These are phyloP conservation scores for Drosophila atroscutellata DNA, from an alignment of 2,888 invertebrate species.

Conservation along the genomic window DNA sequence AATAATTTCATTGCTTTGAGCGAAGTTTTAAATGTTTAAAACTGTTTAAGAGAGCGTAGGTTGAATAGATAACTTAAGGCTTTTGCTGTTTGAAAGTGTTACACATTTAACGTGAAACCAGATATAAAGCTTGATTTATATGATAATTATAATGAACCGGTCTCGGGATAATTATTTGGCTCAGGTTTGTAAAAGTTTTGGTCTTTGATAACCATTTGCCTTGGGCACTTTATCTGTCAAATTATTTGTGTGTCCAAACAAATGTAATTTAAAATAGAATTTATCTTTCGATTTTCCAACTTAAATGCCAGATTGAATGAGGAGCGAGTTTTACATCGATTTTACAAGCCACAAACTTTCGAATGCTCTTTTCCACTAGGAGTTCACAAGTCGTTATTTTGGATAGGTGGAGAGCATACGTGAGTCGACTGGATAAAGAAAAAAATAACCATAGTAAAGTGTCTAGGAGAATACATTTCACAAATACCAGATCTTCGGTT, in stretches of 20 bases:
- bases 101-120: not conserved
- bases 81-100: not conserved
- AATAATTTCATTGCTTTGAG: not conserved
- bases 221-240: not conserved
- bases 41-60: not conserved
- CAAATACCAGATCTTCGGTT: conserved; percentile 11
- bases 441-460: not conserved
- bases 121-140: not conserved
- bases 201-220: not conserved
- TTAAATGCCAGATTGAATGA: not conserved
- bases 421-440: not conserved
- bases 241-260: not conserved
- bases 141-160: not conserved
- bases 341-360: not conserved
- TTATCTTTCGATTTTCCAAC: not conserved
- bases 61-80: not conserved
- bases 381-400: not conserved
- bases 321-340: not conserved
- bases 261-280: not conserved
- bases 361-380: not conserved
- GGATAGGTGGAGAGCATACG: not conserved
- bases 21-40: conserved; percentile 6
- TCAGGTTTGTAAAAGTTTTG: not conserved
- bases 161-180: not conserved
- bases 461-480: conserved; percentile 1